These are phyloP conservation scores for Phyllostomus hastatus DNA, from an alignment of 2,113 vertebrate species.

Conservation along the genomic window DNA sequence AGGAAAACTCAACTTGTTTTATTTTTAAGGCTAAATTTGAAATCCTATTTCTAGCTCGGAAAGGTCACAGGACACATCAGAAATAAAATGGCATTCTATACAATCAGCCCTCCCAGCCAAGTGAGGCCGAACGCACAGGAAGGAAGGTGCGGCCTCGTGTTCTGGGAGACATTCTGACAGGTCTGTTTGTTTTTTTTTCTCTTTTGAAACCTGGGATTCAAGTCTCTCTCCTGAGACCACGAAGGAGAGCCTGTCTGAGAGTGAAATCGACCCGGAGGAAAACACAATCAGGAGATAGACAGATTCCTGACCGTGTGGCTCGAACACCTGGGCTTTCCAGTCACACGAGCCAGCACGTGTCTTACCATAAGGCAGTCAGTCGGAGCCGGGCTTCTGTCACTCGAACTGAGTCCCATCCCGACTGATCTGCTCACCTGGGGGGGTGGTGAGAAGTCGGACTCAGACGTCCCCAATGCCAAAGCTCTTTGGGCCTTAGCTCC, in stretches of 20 bases:
- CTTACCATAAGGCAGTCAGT: not conserved
- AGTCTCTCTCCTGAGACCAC: conserved; percentile 20
- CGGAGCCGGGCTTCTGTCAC: not conserved
- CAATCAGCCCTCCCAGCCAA: not conserved
- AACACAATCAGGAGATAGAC: conserved; percentile 42
- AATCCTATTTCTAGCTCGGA: conserved; percentile 30
- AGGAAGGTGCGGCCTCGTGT: not conserved
- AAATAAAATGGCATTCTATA: conserved; percentile 15
- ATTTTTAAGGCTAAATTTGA: not conserved
- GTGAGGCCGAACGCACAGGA: not conserved
- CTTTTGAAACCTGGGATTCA: conserved; percentile 1
- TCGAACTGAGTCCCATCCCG: not conserved
- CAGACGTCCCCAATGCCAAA: not conserved
- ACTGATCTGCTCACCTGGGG: not conserved
- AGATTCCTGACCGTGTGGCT: not conserved
- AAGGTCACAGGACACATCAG: not conserved
- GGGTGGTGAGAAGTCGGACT: not conserved
- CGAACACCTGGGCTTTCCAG: conserved; percentile 44
- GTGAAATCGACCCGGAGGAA: conserved; percentile 29
- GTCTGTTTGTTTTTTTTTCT: not conserved
- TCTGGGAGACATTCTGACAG: conserved; percentile 2
- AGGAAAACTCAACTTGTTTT: not conserved
- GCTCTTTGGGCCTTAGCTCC: not conserved
- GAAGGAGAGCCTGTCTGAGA: not conserved
- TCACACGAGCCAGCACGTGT: not conserved